phyloP scores from a whole-genome alignment of 2,113 vertebrate genomes.

The Podarcis cretensis region DNA sequence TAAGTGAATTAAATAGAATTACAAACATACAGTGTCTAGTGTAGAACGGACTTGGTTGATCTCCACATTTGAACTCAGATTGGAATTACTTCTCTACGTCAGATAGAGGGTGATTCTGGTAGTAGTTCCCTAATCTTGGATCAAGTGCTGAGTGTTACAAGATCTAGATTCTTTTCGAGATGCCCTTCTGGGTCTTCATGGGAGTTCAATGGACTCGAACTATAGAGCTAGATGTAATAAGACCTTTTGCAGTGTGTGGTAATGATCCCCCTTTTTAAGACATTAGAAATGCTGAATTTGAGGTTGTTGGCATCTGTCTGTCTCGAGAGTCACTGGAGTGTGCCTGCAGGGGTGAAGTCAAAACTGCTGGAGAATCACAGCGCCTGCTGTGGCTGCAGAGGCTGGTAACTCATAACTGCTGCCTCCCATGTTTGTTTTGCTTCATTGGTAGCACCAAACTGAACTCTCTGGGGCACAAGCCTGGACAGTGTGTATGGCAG shows the following conservation, averaged over 20 bases:
- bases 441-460: no score
- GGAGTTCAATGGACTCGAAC: constrained; percentile 39
- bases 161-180: not conserved
- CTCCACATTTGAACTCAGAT: not conserved
- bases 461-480: no score
- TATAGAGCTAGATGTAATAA: not conserved
- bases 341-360: no score
- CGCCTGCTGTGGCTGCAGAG: no score
- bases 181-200: constrained; percentile 7
- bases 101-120: not conserved
- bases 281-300: constrained; percentile 40
- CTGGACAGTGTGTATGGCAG: no score
- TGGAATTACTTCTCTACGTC: not conserved
- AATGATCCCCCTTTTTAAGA: constrained; percentile 27
- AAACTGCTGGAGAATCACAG: no score
- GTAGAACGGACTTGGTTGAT: not conserved
- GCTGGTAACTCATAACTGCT: no score
- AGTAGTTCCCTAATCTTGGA: not conserved
- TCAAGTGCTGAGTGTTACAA: not conserved
- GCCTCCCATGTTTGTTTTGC: no score
- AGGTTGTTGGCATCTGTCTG: not conserved
- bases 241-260: constrained; percentile 40
- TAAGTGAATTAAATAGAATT: not conserved
- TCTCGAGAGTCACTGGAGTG: no score
- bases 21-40: not conserved